A percentile compares a stretch with the other conserved stretches of the same genome.
Conservation (phyloP, 2,888 invertebrate species). For the Synergus umbraculus region DNA sequence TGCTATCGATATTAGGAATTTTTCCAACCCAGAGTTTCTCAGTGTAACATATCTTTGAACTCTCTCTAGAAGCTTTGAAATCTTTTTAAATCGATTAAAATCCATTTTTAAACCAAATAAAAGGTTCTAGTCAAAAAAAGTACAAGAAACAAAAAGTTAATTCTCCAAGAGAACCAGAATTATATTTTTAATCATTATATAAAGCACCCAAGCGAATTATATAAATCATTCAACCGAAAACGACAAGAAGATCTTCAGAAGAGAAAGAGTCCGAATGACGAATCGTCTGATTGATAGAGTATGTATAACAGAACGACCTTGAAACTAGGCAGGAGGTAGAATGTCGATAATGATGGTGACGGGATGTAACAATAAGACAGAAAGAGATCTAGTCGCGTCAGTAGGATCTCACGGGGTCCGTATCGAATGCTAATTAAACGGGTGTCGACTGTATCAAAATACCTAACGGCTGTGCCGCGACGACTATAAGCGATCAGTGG, state of each 20-base stretch:
- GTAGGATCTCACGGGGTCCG: constrained; percentile 65
- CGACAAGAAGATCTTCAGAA: neutral
- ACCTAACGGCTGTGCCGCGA: constrained; percentile 70
- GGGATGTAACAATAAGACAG: constrained; percentile 26
- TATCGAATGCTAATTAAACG: constrained; percentile 76
- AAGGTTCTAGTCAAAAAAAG: no score
- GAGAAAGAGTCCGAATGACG: neutral
- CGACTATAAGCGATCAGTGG: constrained; percentile 64
- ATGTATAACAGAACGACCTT: neutral
- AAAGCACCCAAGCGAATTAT: no score
- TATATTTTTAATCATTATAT: no score
- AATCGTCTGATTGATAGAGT: neutral
- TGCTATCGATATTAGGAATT: no score
- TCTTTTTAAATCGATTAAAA: no score
- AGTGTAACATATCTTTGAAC: no score
- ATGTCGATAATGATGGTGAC: constrained; percentile 29
- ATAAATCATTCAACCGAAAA: no score
- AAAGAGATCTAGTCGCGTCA: constrained; percentile 29
- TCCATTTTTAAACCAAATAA: no score
- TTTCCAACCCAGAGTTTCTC: no score
- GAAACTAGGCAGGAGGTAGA: constrained; percentile 14
- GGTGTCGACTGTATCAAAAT: constrained; percentile 76
- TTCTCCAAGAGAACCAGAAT: no score
- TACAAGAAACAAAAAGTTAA: no score
- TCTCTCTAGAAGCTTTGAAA: no score